These are phyloP conservation scores for Brachyptera putata DNA, from an alignment of 2,888 invertebrate species.

Conservation along the genomic window DNA sequence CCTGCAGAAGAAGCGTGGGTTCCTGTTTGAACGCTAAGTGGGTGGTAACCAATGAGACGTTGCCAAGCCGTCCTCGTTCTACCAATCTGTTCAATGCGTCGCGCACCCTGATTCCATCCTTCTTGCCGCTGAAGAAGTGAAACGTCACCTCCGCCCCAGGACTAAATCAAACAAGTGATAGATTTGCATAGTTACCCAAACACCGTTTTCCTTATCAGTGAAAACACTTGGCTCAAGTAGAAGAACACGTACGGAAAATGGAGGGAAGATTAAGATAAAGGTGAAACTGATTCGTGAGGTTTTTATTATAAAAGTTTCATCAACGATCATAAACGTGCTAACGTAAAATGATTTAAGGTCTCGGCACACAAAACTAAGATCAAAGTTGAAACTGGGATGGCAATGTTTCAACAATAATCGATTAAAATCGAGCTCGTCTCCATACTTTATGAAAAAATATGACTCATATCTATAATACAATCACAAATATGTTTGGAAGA, in stretches of 20 bases:
- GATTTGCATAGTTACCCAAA: not conserved
- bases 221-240: too few species aligned
- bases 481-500: slow-evolving; percentile 9
- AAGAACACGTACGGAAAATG: not conserved
- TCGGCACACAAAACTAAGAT: too few species aligned
- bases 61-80: slow-evolving; percentile 56
- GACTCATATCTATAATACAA: slow-evolving; percentile 2
- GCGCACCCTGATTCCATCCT: slow-evolving; percentile 51
- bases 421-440: too few species aligned
- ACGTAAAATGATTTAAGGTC: too few species aligned
- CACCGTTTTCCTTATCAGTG: too few species aligned
- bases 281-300: not conserved
- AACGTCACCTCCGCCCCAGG: slow-evolving; percentile 43
- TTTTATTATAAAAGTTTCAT: too few species aligned
- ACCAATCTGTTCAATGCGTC: slow-evolving; percentile 56
- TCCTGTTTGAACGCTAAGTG: slow-evolving; percentile 67
- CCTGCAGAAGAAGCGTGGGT: slow-evolving; percentile 65
- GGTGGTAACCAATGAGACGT: slow-evolving; percentile 59
- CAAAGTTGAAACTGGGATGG: too few species aligned
- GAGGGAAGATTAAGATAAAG: not conserved
- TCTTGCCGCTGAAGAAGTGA: slow-evolving; percentile 49
- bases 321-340: too few species aligned
- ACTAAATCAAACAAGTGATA: slow-evolving; percentile 29
- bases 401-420: not conserved
- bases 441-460: not conserved